Percentiles rank a stretch among this genome's conserved stretches.
Evolutionary conservation across 2,888 invertebrate genomes (phyloP).

Genomic region (Serripes groenlandicus): DNA sequence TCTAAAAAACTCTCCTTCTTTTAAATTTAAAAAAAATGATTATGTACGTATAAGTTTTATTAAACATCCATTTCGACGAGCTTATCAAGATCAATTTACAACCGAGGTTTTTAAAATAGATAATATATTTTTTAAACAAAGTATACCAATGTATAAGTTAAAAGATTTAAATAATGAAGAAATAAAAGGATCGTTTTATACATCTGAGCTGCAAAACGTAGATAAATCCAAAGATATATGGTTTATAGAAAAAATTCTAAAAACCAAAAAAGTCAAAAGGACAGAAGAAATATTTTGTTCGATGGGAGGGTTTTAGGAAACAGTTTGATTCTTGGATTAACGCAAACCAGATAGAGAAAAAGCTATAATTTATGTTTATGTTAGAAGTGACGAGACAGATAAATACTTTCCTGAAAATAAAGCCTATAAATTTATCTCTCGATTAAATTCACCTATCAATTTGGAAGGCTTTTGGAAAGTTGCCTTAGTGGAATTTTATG

Average conservation of each 20-base stretch:
- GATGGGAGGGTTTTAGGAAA: constrained; percentile 43
- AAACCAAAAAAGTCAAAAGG: constrained; percentile 44
- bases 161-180: constrained; percentile 41
- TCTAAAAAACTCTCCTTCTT: background rate
- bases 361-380: constrained; percentile 44
- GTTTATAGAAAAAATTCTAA: constrained; percentile 53
- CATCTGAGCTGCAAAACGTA: constrained; percentile 33
- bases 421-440: constrained; percentile 44
- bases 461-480: constrained; percentile 10
- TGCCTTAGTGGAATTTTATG: constrained; percentile 1
- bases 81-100: constrained; percentile 54
- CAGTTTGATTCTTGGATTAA: constrained; percentile 45
- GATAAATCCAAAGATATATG: constrained; percentile 49
- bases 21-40: constrained; percentile 36
- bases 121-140: constrained; percentile 44
- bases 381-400: constrained; percentile 39
- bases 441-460: constrained; percentile 4
- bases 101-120: constrained; percentile 50
- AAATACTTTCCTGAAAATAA: constrained; percentile 41
- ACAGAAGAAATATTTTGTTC: constrained; percentile 46
- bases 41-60: constrained; percentile 41
- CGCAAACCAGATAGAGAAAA: constrained; percentile 40
- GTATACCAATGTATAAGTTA: constrained; percentile 47
- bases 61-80: constrained; percentile 52
- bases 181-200: constrained; percentile 32